Evolutionary conservation across 2,113 vertebrate species (phyloP).

Genomic region (Cinclus cinclus): DNA sequence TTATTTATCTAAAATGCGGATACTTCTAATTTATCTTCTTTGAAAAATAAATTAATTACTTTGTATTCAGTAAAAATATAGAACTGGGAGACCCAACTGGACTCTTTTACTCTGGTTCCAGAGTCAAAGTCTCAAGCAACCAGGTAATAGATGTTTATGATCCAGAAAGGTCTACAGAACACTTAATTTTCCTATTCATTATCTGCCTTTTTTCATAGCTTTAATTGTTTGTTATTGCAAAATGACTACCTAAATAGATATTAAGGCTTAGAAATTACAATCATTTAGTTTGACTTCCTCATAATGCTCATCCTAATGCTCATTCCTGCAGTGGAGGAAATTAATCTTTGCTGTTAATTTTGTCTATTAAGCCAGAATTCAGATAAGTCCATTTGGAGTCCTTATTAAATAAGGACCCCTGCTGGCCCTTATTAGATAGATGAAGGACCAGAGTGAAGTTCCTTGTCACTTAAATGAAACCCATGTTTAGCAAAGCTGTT

Average conservation of each 20-base stretch:
- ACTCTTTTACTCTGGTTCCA: neutral
- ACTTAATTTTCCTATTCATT: neutral
- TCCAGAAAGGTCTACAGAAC: neutral
- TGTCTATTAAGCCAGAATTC: slow-evolving; percentile 26
- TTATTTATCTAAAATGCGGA: neutral
- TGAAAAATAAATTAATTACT: neutral
- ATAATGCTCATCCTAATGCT: neutral
- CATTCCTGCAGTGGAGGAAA: slow-evolving; percentile 21
- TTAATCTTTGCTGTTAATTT: slow-evolving; percentile 49
- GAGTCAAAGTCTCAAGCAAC: neutral
- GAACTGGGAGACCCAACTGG: neutral
- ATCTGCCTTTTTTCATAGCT: neutral
- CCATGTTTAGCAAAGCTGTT: slow-evolving; percentile 50
- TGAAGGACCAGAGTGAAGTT: slow-evolving; percentile 31
- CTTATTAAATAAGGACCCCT: slow-evolving; percentile 61
- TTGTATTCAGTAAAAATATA: neutral
- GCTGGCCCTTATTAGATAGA: slow-evolving; percentile 49
- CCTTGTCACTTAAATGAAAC: slow-evolving; percentile 57
- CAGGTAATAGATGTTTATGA: neutral
- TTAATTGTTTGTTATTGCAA: slow-evolving; percentile 1
- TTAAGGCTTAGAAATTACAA: neutral
- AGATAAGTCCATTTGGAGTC: neutral
- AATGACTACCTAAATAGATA: neutral
- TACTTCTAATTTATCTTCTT: neutral
- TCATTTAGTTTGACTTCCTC: slow-evolving; percentile 12